Evolutionary conservation across 2,888 invertebrate species (phyloP).

Genomic region (Syrphus vitripennis): DNA sequence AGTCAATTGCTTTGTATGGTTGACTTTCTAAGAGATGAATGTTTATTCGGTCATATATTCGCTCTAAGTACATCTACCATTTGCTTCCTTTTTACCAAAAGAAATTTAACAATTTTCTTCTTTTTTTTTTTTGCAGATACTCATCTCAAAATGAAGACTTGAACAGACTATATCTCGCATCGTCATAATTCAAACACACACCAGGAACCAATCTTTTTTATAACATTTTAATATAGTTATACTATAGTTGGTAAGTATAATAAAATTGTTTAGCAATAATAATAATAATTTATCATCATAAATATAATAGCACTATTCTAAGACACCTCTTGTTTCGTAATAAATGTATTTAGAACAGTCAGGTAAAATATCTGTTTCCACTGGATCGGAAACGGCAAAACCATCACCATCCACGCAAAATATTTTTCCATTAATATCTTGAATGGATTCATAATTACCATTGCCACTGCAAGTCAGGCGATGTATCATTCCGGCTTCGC

Average conservation of each 20-base stretch:
- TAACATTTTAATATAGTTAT: constrained; percentile 46
- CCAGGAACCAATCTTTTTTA: constrained; percentile 67
- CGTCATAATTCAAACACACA: constrained; percentile 54
- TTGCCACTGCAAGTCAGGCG: constrained; percentile 82
- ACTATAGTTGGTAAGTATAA: constrained; percentile 43
- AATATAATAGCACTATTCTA: not conserved
- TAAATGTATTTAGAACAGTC: constrained; percentile 68
- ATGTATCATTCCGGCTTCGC: constrained; percentile 81
- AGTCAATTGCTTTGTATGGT: constrained; percentile 39
- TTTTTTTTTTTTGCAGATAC: constrained; percentile 53
- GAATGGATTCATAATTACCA: constrained; percentile 84
- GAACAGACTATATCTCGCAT: constrained; percentile 8
- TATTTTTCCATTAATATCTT: constrained; percentile 82
- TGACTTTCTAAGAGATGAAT: constrained; percentile 23
- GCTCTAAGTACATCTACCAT: not conserved
- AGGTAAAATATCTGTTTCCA: constrained; percentile 52
- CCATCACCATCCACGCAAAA: constrained; percentile 86
- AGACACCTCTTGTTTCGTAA: constrained; percentile 58
- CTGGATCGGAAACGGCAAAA: constrained; percentile 79
- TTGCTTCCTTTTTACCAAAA: not conserved
- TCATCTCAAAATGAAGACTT: constrained; percentile 65
- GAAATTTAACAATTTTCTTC: not conserved
- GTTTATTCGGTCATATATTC: not conserved
- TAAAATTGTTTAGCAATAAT: too few species aligned
- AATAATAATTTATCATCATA: not conserved